Evolutionary conservation across 2,797 vertebrate species (phyloP), one percentile per base, ranked within the genome.

Genomic region (Brachyrhaphis roseni): DNA sequence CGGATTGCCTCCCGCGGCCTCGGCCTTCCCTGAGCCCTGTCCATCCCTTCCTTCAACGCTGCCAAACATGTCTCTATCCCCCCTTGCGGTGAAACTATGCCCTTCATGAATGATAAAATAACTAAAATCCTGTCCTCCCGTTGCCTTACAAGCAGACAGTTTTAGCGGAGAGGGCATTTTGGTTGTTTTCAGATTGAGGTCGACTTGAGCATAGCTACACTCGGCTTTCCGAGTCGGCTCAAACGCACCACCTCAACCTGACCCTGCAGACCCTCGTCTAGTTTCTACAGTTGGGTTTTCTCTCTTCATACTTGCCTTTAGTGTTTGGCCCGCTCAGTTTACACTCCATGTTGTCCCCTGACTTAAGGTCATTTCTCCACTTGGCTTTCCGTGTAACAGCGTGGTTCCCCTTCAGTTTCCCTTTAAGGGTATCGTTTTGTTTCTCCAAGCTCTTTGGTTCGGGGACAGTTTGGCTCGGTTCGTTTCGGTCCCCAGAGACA

Each of bases 221-320:
- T n/a, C 10, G 47, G 11, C 8, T 34, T 31, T 62, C 59, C 59
- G 59, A 62, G 59, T 34, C 18, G 0, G 53, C 39, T 68, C 74
- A 78, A 8, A 79, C 68, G 47, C 85, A 75, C 20, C 31, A 75
- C 18, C 39, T 23, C 34, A 39, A 6, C 4, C 23, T n/a, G 41
- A 77, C 36, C 3, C 46, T 3, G 41, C 66, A 36, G 0, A 1
- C 16, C 18, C n/a, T 45, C 18, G 70, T 71, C 16, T 31, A 74
- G 53, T 39, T 77, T 71, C 81, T 74, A 7, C 68, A 80, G 77
- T 83, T 71, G 0, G 82, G 7, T 45, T 68, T 46, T 20, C 59
- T 39, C 46, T 10, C 68, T 1, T 53, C n/a, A 81, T 78, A 82
- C 81, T 84, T 85, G 71, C 86, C 81, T 87, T 36, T 77, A 0